These are phyloP conservation scores for Drepanosiphum platanoidis DNA, from an alignment of 2,888 invertebrate species.

Conservation along the genomic window DNA sequence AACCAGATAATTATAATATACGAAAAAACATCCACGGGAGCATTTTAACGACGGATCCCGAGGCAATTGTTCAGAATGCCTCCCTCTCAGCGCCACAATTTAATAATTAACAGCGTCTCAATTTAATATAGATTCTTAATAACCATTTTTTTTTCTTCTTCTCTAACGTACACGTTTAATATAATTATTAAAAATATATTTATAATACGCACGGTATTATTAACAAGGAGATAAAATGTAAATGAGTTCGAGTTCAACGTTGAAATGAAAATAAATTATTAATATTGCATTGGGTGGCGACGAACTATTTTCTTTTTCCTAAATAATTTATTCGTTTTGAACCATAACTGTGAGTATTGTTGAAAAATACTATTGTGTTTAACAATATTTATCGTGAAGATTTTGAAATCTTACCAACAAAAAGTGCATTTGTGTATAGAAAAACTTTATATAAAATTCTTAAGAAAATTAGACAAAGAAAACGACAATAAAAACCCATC, in stretches of 20 bases:
- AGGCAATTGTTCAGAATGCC: too few species aligned
- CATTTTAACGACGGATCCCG: too few species aligned
- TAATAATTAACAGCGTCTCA: too few species aligned
- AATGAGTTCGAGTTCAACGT: neutral
- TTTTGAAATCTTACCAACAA: neutral
- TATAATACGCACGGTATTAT: neutral
- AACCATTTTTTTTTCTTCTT: too few species aligned
- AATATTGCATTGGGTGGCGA: neutral
- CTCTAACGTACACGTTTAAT: neutral
- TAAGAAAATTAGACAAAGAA: slow-evolving; percentile 12
- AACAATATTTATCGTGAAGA: neutral
- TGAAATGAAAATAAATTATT: neutral
- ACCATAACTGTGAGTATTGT: neutral
- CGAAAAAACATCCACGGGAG: too few species aligned
- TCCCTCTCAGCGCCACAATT: too few species aligned
- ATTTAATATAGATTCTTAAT: too few species aligned
- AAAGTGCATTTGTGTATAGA: slow-evolving; percentile 28
- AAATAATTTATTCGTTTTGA: neutral
- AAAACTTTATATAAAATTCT: slow-evolving; percentile 10
- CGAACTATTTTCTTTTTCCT: neutral
- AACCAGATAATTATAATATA: too few species aligned
- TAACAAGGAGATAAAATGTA: neutral
- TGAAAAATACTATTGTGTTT: slow-evolving; percentile 24
- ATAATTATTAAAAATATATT: neutral
- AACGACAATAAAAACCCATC: neutral